phyloP scores from a whole-genome alignment of 2,113 vertebrate genomes.

The Oryzias javanicus region DNA sequence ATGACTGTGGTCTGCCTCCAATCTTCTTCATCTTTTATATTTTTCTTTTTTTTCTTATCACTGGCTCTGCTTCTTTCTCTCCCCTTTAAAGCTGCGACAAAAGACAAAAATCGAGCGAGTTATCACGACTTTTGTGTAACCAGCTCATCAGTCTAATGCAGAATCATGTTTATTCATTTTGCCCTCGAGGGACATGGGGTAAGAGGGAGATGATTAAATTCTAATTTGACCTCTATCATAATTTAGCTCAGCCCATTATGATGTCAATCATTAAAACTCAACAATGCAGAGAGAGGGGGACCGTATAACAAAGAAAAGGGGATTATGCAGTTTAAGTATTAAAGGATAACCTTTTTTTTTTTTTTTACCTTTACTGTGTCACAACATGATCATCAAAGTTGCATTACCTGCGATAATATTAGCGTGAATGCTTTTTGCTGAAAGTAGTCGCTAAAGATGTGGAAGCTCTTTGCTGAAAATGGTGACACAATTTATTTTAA shows the following conservation, averaged over 20 bases:
- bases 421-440: too few species aligned
- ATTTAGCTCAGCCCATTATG: constrained; percentile 74
- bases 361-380: too few species aligned
- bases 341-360: constrained; percentile 40
- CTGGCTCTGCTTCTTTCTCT: constrained; percentile 10
- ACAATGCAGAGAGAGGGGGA: constrained; percentile 44
- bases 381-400: too few species aligned
- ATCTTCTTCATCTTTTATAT: constrained; percentile 37
- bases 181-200: constrained; percentile 62
- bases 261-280: constrained; percentile 72
- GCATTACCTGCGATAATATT: too few species aligned
- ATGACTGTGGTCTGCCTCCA: constrained; percentile 23
- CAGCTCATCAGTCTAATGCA: constrained; percentile 58
- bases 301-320: constrained; percentile 30
- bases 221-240: constrained; percentile 78
- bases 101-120: constrained; percentile 59
- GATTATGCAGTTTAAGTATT: constrained; percentile 62
- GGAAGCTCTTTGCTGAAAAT: too few species aligned
- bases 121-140: constrained; percentile 66
- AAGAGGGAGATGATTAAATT: constrained; percentile 76
- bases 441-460: too few species aligned
- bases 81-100: constrained; percentile 63
- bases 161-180: constrained; percentile 75
- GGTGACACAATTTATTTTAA: too few species aligned
- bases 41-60: constrained; percentile 42